Conservation (phyloP, 2,113 vertebrate species). For the Budorcas taxicolor region DNA sequence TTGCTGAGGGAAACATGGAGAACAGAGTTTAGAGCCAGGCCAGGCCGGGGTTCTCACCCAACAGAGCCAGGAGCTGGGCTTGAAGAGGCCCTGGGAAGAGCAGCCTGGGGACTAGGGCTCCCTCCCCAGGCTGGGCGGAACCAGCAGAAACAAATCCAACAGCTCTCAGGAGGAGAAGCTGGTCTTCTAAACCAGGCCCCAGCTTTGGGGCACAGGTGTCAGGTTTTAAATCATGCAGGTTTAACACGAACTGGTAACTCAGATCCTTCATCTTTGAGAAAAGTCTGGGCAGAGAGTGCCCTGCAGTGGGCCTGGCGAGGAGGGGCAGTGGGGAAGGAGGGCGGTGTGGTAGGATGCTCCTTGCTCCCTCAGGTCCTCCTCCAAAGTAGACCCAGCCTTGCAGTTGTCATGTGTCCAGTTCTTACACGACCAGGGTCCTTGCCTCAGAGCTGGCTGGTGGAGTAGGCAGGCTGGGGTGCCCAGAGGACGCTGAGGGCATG, state of each 20-base stretch:
- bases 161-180: not conserved
- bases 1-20: not conserved
- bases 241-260: not conserved
- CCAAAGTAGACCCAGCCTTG: not conserved
- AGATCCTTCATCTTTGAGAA: not conserved
- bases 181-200: not conserved
- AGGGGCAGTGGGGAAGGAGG: not conserved
- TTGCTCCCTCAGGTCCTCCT: not conserved
- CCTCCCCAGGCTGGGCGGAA: not conserved
- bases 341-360: not conserved
- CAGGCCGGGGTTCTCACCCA: not conserved
- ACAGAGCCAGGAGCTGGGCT: not conserved
- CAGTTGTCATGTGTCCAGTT: not conserved
- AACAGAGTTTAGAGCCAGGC: not conserved
- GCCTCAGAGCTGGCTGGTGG: not conserved
- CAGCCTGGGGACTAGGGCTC: not conserved
- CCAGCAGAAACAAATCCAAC: not conserved
- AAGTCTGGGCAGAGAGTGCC: not conserved
- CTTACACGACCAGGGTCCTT: not conserved
- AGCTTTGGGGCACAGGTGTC: not conserved
- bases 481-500: rapidly evolving
- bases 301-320: not conserved
- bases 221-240: not conserved
- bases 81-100: not conserved
- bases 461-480: not conserved